Conservation (phyloP, 2,113 vertebrate genomes). For the Todiramphus saurophagus region DNA sequence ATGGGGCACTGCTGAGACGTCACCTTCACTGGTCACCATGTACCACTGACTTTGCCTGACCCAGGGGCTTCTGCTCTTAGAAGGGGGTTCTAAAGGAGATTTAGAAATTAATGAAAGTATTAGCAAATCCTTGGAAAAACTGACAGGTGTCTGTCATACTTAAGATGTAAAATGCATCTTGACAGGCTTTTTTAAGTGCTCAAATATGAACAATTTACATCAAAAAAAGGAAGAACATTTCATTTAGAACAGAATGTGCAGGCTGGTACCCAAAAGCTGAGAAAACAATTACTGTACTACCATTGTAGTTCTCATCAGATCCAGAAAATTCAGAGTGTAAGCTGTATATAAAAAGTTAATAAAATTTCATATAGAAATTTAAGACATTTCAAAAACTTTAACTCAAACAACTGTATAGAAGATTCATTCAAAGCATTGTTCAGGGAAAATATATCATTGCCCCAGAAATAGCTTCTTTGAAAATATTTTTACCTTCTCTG, state of each 20-base stretch:
- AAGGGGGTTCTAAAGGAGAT: not conserved
- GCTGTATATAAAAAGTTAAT: not conserved
- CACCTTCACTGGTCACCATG: accelerated
- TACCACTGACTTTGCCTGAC: not conserved
- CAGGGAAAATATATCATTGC: not conserved
- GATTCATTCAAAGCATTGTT: not conserved
- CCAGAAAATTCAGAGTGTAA: not conserved
- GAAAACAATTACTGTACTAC: not conserved
- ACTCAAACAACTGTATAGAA: not conserved
- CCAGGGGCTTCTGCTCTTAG: not conserved
- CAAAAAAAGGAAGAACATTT: not conserved
- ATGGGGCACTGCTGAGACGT: not conserved
- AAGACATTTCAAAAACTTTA: not conserved
- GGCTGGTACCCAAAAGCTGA: not conserved
- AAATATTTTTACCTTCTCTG: not conserved
- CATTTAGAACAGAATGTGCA: not conserved
- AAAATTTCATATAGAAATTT: not conserved
- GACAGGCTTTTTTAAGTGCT: not conserved
- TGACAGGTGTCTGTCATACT: not conserved
- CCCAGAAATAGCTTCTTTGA: not conserved
- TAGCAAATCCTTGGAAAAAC: not conserved
- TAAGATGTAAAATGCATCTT: not conserved
- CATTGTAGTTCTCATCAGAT: not conserved
- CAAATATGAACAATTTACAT: not conserved
- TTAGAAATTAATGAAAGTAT: not conserved